Conservation (phyloP, 2,797 vertebrate genomes). For the Microctenopoma steveboyesi region DNA sequence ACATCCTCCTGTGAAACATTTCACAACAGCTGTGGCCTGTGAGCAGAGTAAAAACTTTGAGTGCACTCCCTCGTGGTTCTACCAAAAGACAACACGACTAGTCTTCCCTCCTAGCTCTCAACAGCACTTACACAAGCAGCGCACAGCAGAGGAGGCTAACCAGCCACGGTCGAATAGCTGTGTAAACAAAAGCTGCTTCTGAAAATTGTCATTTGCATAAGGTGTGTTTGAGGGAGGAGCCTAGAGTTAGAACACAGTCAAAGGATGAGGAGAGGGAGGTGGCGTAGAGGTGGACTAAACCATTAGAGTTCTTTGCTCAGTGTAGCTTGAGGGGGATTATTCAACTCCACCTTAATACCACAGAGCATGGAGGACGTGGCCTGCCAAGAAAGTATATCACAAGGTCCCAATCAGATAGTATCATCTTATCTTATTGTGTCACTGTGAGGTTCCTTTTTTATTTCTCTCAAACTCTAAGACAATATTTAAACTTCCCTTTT, state of each 20-base stretch:
- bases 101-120: constrained; percentile 72
- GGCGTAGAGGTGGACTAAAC: constrained; percentile 79
- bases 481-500: constrained; percentile 28
- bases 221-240: constrained; percentile 85
- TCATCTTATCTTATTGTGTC: constrained; percentile 34
- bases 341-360: constrained; percentile 71
- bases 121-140: constrained; percentile 53
- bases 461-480: constrained; percentile 22
- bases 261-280: constrained; percentile 61
- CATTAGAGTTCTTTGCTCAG: constrained; percentile 74
- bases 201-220: constrained; percentile 85
- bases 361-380: constrained; percentile 55
- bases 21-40: constrained; percentile 44
- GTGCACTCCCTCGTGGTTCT: constrained; percentile 55
- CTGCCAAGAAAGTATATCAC: constrained; percentile 57
- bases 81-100: constrained; percentile 34
- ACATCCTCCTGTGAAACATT: constrained; percentile 48
- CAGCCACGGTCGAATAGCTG: constrained; percentile 74
- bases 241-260: constrained; percentile 55
- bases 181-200: constrained; percentile 85
- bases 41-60: constrained; percentile 51
- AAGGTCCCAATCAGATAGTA: constrained; percentile 35
- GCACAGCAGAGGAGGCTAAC: constrained; percentile 70
- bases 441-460: constrained; percentile 19
- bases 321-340: constrained; percentile 72